Conservation (phyloP, 2,113 vertebrate species). For the Cyprinus carpio region DNA sequence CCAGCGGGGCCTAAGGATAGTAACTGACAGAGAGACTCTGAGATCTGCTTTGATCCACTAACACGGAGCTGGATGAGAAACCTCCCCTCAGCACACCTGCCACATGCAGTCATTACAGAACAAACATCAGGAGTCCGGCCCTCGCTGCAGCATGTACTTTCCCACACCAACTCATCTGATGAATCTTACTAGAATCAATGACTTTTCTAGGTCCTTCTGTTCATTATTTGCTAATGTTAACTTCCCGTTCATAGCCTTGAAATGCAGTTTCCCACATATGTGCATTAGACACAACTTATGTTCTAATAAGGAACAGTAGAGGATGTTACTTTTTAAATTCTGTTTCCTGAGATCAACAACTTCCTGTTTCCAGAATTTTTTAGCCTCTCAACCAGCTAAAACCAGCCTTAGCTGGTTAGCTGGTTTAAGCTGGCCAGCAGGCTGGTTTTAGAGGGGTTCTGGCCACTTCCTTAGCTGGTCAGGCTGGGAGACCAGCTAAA, state of each 20-base stretch:
- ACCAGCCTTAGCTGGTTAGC: too few species aligned
- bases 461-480: too few species aligned
- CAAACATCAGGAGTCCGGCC: slow-evolving; percentile 25
- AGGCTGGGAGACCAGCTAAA: too few species aligned
- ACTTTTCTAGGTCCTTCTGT: slow-evolving; percentile 21
- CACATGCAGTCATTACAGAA: slow-evolving; percentile 30
- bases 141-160: not conserved
- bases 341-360: not conserved
- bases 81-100: slow-evolving; percentile 32
- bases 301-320: not conserved
- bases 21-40: slow-evolving; percentile 11
- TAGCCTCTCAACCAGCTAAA: not conserved
- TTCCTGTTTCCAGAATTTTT: not conserved
- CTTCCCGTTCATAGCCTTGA: not conserved
- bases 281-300: not conserved
- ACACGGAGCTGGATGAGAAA: slow-evolving; percentile 29
- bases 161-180: slow-evolving; percentile 15
- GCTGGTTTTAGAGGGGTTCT: too few species aligned
- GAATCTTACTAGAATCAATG: not conserved
- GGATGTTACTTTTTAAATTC: not conserved
- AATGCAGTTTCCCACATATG: not conserved
- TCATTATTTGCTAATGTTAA: not conserved
- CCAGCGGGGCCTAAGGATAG: not conserved
- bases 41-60: slow-evolving; percentile 22
- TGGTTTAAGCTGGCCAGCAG: too few species aligned